A percentile compares a stretch with the other conserved stretches of the same genome.
Evolutionary conservation across 2,888 invertebrate genomes (phyloP).

Genomic region (Eremobia ochroleuca): DNA sequence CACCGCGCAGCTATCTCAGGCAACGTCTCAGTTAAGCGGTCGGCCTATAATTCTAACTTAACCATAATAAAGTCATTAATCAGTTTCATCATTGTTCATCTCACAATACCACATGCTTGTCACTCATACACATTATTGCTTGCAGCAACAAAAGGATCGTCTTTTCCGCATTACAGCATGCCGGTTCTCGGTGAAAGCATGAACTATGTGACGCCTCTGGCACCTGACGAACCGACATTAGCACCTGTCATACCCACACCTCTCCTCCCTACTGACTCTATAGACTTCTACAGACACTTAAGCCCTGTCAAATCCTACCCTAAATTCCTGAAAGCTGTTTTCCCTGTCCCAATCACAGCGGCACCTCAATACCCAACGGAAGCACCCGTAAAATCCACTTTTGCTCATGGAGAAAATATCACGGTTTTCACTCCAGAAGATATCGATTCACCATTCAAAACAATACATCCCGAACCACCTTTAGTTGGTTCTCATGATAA

Average conservation of each 20-base stretch:
- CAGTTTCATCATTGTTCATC: slow-evolving; percentile 35
- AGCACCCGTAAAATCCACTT: slow-evolving; percentile 46
- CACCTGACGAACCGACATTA: slow-evolving; percentile 70
- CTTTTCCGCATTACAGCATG: slow-evolving; percentile 74
- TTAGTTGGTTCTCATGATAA: slow-evolving; percentile 59
- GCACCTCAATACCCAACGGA: slow-evolving; percentile 31
- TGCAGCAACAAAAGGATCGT: slow-evolving; percentile 83
- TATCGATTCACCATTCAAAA: slow-evolving; percentile 74
- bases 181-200: slow-evolving; percentile 71
- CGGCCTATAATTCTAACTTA: neutral
- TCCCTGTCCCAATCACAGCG: slow-evolving; percentile 53
- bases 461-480: slow-evolving; percentile 72
- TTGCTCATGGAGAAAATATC: slow-evolving; percentile 72
- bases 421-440: slow-evolving; percentile 78
- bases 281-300: slow-evolving; percentile 76
- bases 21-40: no score
- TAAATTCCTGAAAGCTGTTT: slow-evolving; percentile 75
- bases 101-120: slow-evolving; percentile 70
- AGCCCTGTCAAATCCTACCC: slow-evolving; percentile 77
- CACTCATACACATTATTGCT: slow-evolving; percentile 83
- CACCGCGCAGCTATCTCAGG: no score
- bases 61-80: slow-evolving; percentile 20
- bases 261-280: slow-evolving; percentile 75
- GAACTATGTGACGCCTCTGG: slow-evolving; percentile 82
- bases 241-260: slow-evolving; percentile 72